A percentile compares a stretch with the other conserved stretches of the same genome.
Conservation (phyloP, 2,888 invertebrate species). For the Platycheirus rosarum region DNA sequence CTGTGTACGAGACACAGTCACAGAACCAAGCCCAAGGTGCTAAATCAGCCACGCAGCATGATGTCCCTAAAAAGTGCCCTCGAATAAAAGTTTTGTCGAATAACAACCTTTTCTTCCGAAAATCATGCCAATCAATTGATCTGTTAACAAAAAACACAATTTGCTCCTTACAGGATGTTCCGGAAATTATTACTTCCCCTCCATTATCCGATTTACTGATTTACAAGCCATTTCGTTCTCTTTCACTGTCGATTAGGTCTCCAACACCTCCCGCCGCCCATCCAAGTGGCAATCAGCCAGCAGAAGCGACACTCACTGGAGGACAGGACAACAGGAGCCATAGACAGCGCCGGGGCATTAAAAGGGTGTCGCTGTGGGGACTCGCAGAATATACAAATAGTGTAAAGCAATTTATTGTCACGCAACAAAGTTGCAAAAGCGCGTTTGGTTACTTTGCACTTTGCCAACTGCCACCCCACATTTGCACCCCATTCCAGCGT, state of each 20-base stretch:
- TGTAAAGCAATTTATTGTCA: conserved; percentile 68
- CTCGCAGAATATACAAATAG: conserved; percentile 44
- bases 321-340: conserved; percentile 15
- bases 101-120: conserved; percentile 60
- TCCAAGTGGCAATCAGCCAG: conserved; percentile 27
- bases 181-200: conserved; percentile 74
- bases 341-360: conserved; percentile 40
- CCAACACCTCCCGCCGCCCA: conserved; percentile 17
- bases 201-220: conserved; percentile 74
- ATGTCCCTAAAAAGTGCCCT: conserved; percentile 44
- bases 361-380: conserved; percentile 42
- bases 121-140: conserved; percentile 73
- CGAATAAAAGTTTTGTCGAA: conserved; percentile 39
- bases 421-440: conserved; percentile 67
- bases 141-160: conserved; percentile 74
- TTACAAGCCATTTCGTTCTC: conserved; percentile 72
- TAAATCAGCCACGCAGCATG: not conserved
- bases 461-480: not conserved
- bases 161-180: conserved; percentile 72
- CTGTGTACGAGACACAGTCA: no score
- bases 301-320: conserved; percentile 27
- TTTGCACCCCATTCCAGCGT: not conserved
- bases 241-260: conserved; percentile 68
- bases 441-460: conserved; percentile 20
- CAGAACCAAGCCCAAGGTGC: not conserved